Percentiles rank a stretch among this genome's conserved stretches.
Evolutionary conservation across 2,888 invertebrate genomes (phyloP).

Genomic region (Seira musarum): DNA sequence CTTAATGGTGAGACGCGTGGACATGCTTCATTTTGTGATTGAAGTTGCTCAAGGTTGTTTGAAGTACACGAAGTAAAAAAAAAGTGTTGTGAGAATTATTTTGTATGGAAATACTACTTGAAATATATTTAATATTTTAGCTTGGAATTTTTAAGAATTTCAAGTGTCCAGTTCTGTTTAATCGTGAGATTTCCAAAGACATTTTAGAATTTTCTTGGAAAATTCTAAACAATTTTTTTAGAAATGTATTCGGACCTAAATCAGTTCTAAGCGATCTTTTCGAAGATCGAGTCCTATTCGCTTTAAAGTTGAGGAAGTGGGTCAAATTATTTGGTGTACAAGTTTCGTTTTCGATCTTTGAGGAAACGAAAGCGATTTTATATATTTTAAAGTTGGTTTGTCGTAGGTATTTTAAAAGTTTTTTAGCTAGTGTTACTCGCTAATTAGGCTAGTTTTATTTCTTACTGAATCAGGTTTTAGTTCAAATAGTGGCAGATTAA

Average conservation of each 20-base stretch:
- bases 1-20: not conserved
- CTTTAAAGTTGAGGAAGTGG: too few relatives aligned
- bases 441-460: slow-evolving; percentile 58
- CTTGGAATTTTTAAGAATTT: not conserved
- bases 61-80: not conserved
- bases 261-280: not conserved
- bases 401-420: slow-evolving; percentile 27
- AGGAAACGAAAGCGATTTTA: too few relatives aligned
- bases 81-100: not conserved
- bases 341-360: too few relatives aligned
- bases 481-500: not conserved
- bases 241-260: not conserved
- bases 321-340: too few relatives aligned
- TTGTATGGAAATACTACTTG: too few relatives aligned
- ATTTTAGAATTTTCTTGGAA: slow-evolving; percentile 9
- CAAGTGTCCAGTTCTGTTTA: not conserved
- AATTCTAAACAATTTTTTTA: not conserved
- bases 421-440: slow-evolving; percentile 44
- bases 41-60: not conserved
- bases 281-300: not conserved
- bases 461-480: too few relatives aligned
- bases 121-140: too few relatives aligned
- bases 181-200: slow-evolving; percentile 4
- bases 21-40: not conserved
- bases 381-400: not conserved